Evolutionary conservation across 1,140 invertebrate species (phyloP).

Genomic region (Drosophila takahashii): DNA sequence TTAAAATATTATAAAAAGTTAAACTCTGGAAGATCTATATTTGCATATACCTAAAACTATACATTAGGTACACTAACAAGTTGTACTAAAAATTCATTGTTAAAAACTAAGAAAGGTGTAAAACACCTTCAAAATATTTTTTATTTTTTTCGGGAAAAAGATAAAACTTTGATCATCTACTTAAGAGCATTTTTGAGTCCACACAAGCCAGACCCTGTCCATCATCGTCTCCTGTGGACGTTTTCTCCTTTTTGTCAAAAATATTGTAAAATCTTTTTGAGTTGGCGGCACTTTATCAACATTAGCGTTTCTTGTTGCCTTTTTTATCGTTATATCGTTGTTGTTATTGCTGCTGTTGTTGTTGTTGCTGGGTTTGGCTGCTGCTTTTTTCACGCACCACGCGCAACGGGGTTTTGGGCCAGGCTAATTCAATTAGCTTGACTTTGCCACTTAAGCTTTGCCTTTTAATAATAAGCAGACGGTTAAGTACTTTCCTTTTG

Average conservation of each 20-base stretch:
- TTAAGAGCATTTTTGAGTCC: constrained; percentile 21
- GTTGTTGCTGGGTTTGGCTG: not conserved
- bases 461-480: constrained; percentile 81
- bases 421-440: constrained; percentile 81
- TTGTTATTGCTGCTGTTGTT: constrained; percentile 18
- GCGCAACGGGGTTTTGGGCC: constrained; percentile 38
- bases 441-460: constrained; percentile 80
- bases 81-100: too few species aligned
- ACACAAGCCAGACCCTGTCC: not conserved
- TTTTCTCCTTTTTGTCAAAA: constrained; percentile 22
- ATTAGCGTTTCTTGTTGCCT: constrained; percentile 66
- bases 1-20: too few species aligned
- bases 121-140: too few species aligned
- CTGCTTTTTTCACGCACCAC: constrained; percentile 71
- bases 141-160: too few species aligned
- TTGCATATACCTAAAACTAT: too few species aligned
- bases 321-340: constrained; percentile 31
- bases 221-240: not conserved
- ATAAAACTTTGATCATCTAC: too few species aligned
- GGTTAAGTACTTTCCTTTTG: constrained; percentile 70
- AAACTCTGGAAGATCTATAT: too few species aligned
- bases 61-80: too few species aligned
- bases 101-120: too few species aligned
- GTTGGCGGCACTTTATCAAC: constrained; percentile 64
- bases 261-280: constrained; percentile 69